Base-by-base conservation (phyloP, 2,113 vertebrate species). In the Notothenia coriiceps region DNA sequence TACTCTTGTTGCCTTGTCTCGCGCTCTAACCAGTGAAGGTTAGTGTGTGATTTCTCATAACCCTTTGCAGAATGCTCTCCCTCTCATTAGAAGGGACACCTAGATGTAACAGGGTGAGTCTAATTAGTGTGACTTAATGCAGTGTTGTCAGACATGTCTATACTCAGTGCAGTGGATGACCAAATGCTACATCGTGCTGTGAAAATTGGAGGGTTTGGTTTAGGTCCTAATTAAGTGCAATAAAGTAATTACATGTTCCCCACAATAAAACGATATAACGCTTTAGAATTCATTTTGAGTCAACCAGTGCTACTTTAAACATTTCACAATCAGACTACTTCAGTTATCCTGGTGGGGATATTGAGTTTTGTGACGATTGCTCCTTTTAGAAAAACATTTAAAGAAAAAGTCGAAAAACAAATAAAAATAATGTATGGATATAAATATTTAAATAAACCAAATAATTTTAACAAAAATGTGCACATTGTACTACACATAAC, bases 61-160 rank as follows among this genome's bases (percentile, higher is more conserved):
- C 46, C n/a, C 11, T 77, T 56, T 65, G 6, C 63, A 77, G 56
- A 79, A 73, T 65, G 62, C 15, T 35, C 69, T 86, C 44, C 59
- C 52, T 52, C 49, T 84, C 33, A 79, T 84, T 80, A 82, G 51
- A 54, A 1, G 20, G 65, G 70, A 33, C 73, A 66, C 52, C 81
- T 83, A 69, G 52, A 72, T 44, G 35, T 84, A 35, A 17, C 40
- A 77, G 55, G 10, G 29, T 5, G 54, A 62, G 55, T 73, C 22
- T 89, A 78, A 85, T 90, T 82, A 84, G 22, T 63, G 22, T 62
- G 20, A 71, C 35, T 63, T 56, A 44, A 57, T 63, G 49, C 10
- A 29, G n/a, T 68, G 18, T 51, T 64, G 43, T 55, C 44, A 74
- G 64, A 74, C 44, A 51, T 79, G 35, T 59, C 63, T 69, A 62